A percentile compares a stretch with the other conserved stretches of the same genome.
Evolutionary conservation across 2,797 vertebrate species (phyloP).

Genomic region (Trichosurus vulpecula): DNA sequence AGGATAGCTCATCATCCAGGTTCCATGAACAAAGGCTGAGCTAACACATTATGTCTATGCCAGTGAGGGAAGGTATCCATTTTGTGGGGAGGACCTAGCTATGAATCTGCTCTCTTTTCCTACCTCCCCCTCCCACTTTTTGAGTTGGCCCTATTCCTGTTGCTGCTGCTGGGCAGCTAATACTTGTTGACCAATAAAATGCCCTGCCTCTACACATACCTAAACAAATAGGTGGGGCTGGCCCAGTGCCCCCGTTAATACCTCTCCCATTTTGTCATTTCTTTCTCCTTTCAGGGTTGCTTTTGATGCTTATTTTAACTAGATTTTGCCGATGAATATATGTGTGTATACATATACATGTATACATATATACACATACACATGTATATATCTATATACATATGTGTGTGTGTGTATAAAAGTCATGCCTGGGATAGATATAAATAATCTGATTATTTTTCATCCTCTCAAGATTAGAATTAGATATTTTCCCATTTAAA

Average conservation of each 20-base stretch:
- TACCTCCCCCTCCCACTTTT: neutral
- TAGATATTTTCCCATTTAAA: neutral
- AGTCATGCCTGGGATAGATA: neutral
- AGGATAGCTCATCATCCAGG: neutral
- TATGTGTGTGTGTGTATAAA: neutral
- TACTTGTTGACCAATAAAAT: neutral
- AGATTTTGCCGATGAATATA: neutral
- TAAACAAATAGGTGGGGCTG: neutral
- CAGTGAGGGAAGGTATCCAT: neutral
- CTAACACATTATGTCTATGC: neutral
- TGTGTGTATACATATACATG: neutral
- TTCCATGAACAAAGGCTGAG: neutral
- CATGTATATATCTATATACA: accelerated
- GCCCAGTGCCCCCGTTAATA: neutral
- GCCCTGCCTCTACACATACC: neutral
- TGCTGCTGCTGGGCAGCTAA: neutral
- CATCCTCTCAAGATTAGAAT: neutral
- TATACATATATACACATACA: neutral
- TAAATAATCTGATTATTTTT: neutral
- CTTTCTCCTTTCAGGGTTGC: neutral
- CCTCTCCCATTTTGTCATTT: neutral
- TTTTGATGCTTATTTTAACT: neutral
- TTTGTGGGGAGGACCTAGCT: neutral
- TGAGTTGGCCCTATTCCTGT: neutral
- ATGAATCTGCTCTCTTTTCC: neutral